These are phyloP conservation scores for Apeltes quadracus DNA, from an alignment of 2,113 vertebrate species.

Conservation along the genomic window DNA sequence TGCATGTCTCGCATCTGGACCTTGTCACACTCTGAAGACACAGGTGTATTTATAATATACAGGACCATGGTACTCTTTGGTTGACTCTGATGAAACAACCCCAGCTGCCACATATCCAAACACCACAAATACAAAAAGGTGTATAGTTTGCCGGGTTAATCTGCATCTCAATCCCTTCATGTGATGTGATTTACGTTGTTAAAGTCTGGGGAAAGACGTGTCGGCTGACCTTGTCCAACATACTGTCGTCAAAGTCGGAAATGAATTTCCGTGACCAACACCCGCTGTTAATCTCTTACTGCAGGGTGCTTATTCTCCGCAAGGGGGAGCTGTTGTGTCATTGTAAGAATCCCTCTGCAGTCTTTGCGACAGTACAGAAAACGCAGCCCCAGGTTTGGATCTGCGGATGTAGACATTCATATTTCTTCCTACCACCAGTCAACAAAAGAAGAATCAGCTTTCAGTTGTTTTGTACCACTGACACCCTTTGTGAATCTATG, in stretches of 20 bases:
- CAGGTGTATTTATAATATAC: conserved; percentile 8
- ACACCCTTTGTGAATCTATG: conserved; percentile 1
- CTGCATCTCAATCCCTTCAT: neutral
- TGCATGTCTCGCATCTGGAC: conserved; percentile 1
- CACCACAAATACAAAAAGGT: conserved; percentile 11
- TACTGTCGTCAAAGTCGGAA: neutral
- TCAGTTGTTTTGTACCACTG: conserved; percentile 5
- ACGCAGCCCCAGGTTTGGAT: conserved; percentile 11
- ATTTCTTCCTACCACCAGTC: neutral
- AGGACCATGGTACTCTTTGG: conserved; percentile 49
- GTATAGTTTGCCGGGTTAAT: neutral
- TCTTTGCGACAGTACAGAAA: conserved; percentile 4
- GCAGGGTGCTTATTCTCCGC: conserved; percentile 19
- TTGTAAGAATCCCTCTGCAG: conserved; percentile 8
- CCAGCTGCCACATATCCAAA: conserved; percentile 8
- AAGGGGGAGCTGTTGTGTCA: conserved; percentile 11
- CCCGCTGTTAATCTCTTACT: neutral
- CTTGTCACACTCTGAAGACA: neutral
- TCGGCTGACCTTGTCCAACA: neutral
- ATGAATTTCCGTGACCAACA: neutral
- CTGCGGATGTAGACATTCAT: neutral
- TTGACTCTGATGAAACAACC: conserved; percentile 24
- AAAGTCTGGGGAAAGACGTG: neutral
- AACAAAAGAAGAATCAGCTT: neutral
- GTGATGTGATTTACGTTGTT: neutral